Percentiles rank a stretch among this genome's conserved stretches.
These are phyloP conservation scores for Heterodera carotae DNA, from an alignment of 1,140 invertebrate genomes.

Conservation along the genomic window DNA sequence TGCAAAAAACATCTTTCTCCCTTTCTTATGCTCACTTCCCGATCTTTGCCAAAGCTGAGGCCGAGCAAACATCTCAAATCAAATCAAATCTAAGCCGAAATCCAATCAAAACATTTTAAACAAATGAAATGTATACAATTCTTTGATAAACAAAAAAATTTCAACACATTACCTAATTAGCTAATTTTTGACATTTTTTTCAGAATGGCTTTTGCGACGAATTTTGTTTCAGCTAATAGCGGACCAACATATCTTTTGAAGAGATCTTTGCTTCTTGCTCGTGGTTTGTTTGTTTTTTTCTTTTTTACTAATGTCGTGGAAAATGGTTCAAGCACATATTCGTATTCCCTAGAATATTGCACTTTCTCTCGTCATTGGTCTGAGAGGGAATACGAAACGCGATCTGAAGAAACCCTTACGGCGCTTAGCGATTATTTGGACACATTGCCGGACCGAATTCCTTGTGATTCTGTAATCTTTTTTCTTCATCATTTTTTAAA, in stretches of 20 bases:
- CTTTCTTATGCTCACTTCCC: too few species aligned
- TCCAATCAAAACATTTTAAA: too few species aligned
- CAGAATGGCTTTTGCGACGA: neutral
- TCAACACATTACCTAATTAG: too few species aligned
- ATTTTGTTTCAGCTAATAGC: neutral
- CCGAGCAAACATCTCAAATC: too few species aligned
- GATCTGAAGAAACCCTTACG: slow-evolving; percentile 47
- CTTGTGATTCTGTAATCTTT: slow-evolving; percentile 16
- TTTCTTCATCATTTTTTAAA: neutral
- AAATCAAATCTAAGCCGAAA: too few species aligned
- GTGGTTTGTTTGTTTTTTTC: neutral
- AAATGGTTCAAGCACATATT: too few species aligned
- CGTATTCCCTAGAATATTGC: neutral
- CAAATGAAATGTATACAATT: too few species aligned
- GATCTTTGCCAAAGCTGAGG: too few species aligned
- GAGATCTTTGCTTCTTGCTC: neutral
- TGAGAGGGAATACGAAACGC: slow-evolving; percentile 43
- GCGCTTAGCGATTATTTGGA: slow-evolving; percentile 48
- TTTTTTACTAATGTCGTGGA: neutral
- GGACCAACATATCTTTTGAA: neutral
- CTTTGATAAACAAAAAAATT: too few species aligned
- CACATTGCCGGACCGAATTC: slow-evolving; percentile 38
- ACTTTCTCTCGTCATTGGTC: slow-evolving; percentile 24
- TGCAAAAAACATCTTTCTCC: too few species aligned
- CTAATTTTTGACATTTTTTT: too few species aligned